A percentile compares a stretch with the other conserved stretches of the same genome.
Evolutionary conservation across 2,113 vertebrate species (phyloP).

Genomic region (Polyodon spathula): DNA sequence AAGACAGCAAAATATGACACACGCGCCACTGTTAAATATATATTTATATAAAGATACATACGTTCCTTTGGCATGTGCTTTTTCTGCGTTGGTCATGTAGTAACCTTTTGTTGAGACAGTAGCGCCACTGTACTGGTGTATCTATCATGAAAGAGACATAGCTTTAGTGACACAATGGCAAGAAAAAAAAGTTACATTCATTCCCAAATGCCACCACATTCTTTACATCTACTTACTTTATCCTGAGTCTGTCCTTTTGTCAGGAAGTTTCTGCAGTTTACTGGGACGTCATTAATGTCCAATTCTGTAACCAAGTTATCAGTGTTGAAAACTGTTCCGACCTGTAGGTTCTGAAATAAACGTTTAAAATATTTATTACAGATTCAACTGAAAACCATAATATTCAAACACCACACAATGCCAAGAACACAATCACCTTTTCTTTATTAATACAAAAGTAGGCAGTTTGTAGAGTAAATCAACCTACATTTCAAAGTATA

Average conservation of each 20-base stretch:
- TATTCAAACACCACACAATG: not conserved
- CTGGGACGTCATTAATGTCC: conserved; percentile 89
- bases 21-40: not conserved
- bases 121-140: conserved; percentile 54
- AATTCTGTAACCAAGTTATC: conserved; percentile 89
- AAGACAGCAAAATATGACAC: not conserved
- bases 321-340: conserved; percentile 20
- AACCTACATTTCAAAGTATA: not conserved
- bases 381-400: too few relatives aligned
- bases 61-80: conserved; percentile 32
- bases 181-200: not conserved
- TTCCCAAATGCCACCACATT: not conserved
- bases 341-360: conserved; percentile 28
- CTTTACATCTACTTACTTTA: conserved; percentile 53
- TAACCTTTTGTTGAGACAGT: conserved; percentile 58
- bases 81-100: conserved; percentile 44
- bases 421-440: too few relatives aligned
- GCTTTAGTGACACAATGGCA: not conserved
- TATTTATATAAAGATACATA: conserved; percentile 27
- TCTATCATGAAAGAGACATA: conserved; percentile 34
- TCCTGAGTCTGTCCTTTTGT: conserved; percentile 91
- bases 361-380: not conserved
- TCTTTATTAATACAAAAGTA: too few relatives aligned
- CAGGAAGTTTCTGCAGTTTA: conserved; percentile 83
- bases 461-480: not conserved